Evolutionary conservation across 2,113 vertebrate genomes (phyloP).

Genomic region (Panthera tigris): DNA sequence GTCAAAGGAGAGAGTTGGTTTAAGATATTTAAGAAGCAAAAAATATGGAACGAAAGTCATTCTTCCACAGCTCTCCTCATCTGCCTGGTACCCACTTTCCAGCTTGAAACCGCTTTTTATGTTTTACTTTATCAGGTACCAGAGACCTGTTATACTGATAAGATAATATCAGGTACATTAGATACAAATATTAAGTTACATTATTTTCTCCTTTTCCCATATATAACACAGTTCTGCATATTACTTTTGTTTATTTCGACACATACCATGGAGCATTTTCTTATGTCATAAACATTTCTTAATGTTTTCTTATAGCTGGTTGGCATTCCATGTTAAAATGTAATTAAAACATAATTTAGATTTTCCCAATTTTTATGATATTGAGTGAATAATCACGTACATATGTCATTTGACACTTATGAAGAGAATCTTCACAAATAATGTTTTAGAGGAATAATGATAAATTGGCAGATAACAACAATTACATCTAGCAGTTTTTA

Average conservation of each 20-base stretch:
- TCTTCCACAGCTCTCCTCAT: not conserved
- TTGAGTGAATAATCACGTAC: not conserved
- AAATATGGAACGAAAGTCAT: not conserved
- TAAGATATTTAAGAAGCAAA: slow-evolving; percentile 40
- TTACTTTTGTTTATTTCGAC: not conserved
- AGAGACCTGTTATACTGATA: not conserved
- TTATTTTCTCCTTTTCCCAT: not conserved
- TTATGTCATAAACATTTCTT: not conserved
- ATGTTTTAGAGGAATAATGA: not conserved
- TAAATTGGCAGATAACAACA: not conserved
- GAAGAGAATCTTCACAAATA: not conserved
- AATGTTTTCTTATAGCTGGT: not conserved
- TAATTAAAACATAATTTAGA: not conserved
- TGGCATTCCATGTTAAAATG: not conserved
- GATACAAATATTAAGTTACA: not conserved
- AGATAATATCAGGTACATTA: not conserved
- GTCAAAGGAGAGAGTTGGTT: not conserved
- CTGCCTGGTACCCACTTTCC: not conserved
- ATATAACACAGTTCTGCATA: not conserved
- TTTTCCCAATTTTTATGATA: slow-evolving; percentile 29
- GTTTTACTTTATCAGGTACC: not conserved
- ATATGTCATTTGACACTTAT: not conserved
- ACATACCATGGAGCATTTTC: not conserved
- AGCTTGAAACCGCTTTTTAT: not conserved
- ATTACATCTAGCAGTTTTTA: not conserved